A percentile compares a stretch with the other conserved stretches of the same genome.
phyloP scores from a whole-genome alignment of 2,888 invertebrate species.

The Pachymerium ferrugineum region DNA sequence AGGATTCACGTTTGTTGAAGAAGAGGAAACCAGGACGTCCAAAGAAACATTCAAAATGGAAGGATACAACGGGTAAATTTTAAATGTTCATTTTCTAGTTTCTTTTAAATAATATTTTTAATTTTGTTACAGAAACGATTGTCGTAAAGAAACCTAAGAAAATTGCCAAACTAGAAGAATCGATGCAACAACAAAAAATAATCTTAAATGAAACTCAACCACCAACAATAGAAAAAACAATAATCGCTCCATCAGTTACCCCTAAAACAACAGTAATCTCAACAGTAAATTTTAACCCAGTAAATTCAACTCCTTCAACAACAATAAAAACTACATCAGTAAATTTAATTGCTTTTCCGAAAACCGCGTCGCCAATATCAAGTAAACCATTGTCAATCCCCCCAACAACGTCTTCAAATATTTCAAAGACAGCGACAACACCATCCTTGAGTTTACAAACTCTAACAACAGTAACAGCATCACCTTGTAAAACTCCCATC shows the following conservation, averaged over 20 bases:
- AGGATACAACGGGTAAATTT: constrained; percentile 42
- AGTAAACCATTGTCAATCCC: too few relatives aligned
- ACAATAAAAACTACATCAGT: too few relatives aligned
- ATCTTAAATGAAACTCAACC: not conserved
- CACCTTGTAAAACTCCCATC: too few relatives aligned
- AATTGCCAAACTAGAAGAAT: not conserved
- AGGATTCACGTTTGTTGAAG: constrained; percentile 47
- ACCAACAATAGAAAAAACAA: not conserved
- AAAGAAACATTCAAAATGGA: constrained; percentile 59
- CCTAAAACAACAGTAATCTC: too few relatives aligned
- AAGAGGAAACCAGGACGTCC: constrained; percentile 78
- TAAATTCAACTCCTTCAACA: too few relatives aligned
- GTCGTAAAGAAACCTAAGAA: constrained; percentile 67
- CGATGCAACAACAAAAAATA: not conserved
- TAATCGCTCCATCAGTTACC: not conserved
- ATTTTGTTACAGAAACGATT: constrained; percentile 58
- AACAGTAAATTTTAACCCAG: too few relatives aligned
- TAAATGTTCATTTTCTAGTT: not conserved
- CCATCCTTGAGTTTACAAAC: too few relatives aligned
- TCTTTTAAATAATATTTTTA: not conserved
- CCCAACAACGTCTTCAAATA: too few relatives aligned
- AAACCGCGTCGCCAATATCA: too few relatives aligned
- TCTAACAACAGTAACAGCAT: not conserved
- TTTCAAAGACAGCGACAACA: too few relatives aligned
- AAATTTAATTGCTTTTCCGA: too few relatives aligned